Conservation (phyloP, 1,140 invertebrate species). For the Drosophila triauraria region DNA sequence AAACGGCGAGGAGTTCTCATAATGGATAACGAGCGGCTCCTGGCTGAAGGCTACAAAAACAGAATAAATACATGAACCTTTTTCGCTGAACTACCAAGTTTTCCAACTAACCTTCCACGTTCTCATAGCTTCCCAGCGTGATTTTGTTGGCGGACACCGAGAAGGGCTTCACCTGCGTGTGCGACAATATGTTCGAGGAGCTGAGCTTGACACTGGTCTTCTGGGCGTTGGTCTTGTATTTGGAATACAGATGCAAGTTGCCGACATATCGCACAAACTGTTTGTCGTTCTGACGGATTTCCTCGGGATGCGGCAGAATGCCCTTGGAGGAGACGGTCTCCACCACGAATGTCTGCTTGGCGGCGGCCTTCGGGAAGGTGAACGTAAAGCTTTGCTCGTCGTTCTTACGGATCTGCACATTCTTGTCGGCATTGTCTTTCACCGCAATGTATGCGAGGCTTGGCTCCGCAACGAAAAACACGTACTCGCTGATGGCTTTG, state of each 20-base stretch:
- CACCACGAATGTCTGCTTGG: conserved; percentile 88
- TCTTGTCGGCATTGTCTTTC: conserved; percentile 88
- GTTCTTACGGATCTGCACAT: conserved; percentile 87
- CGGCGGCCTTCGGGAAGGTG: conserved; percentile 66
- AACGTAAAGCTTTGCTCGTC: conserved; percentile 81
- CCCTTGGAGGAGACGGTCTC: conserved; percentile 92
- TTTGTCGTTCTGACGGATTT: conserved; percentile 96
- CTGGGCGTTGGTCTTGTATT: conserved; percentile 92
- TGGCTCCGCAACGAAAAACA: conserved; percentile 88
- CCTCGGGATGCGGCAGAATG: conserved; percentile 92
- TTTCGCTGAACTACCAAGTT: background rate
- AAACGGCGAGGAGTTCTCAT: conserved; percentile 98
- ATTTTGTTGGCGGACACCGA: conserved; percentile 91
- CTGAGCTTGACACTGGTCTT: conserved; percentile 92
- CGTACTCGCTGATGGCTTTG: conserved; percentile 89
- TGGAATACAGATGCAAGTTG: conserved; percentile 93
- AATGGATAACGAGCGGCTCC: conserved; percentile 93
- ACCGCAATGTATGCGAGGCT: conserved; percentile 91
- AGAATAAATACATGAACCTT: background rate
- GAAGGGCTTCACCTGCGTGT: conserved; percentile 94
- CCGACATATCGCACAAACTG: conserved; percentile 95
- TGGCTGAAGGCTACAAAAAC: conserved; percentile 84
- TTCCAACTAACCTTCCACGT: conserved; percentile 86
- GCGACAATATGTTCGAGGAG: conserved; percentile 93
- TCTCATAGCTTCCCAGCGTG: conserved; percentile 95